phyloP scores from a whole-genome alignment of 2,888 invertebrate species.

The Dolichopus griseipennis region DNA sequence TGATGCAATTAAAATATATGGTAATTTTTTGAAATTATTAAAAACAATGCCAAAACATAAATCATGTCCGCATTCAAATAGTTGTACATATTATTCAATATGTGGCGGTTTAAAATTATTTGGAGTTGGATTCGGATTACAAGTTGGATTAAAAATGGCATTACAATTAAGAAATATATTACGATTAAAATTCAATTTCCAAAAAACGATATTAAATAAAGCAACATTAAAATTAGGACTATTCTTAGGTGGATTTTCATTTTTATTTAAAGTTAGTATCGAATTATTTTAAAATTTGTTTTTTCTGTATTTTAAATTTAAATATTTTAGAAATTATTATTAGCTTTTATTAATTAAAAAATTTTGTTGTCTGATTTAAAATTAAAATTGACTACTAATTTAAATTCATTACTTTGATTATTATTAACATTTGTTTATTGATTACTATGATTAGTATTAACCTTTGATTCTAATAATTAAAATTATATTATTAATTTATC shows the following conservation, averaged over 20 bases:
- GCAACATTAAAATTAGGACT: conserved; percentile 54
- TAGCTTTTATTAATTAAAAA: too few species aligned
- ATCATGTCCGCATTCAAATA: conserved; percentile 53
- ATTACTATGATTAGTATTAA: too few species aligned
- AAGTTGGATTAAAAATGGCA: conserved; percentile 51
- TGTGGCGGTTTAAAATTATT: conserved; percentile 50
- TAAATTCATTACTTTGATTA: too few species aligned
- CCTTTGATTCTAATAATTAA: too few species aligned
- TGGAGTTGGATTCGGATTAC: conserved; percentile 52
- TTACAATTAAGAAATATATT: conserved; percentile 50
- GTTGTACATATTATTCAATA: conserved; percentile 52
- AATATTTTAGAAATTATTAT: too few species aligned
- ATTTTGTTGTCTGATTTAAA: too few species aligned
- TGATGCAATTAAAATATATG: conserved; percentile 33
- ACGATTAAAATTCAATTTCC: conserved; percentile 46
- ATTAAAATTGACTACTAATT: too few species aligned
- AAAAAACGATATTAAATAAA: conserved; percentile 47
- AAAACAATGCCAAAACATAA: conserved; percentile 40
- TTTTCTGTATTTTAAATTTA: too few species aligned
- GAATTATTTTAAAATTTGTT: too few species aligned
- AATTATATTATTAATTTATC: too few species aligned
- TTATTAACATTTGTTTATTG: too few species aligned
- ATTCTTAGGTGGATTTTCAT: conserved; percentile 61
- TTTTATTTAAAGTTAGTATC: conserved; percentile 54
- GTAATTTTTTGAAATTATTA: conserved; percentile 38